phyloP scores from a whole-genome alignment of 2,113 vertebrate genomes.

The Hippocampus guttulatus region DNA sequence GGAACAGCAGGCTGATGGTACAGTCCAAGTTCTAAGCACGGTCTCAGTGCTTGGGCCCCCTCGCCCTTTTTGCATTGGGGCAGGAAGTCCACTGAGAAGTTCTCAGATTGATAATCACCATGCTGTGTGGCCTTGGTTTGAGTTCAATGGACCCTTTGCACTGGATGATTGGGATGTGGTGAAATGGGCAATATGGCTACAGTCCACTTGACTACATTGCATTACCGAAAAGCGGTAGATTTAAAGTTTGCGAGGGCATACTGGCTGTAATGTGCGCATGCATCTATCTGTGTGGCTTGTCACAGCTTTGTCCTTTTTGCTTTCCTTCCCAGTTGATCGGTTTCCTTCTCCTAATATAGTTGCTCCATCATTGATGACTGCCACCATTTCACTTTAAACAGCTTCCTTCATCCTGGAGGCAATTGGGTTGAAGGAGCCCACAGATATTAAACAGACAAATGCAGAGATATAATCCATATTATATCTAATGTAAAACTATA shows the following conservation, averaged over 20 bases:
- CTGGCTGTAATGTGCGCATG: constrained; percentile 9
- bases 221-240: constrained; percentile 10
- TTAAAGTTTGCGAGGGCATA: constrained; percentile 16
- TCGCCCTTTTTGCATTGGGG: constrained; percentile 58
- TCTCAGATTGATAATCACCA: constrained; percentile 57
- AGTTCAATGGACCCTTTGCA: constrained; percentile 61
- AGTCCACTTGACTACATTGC: constrained; percentile 58
- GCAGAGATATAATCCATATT: no score
- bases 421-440: not conserved
- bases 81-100: constrained; percentile 54
- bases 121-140: constrained; percentile 63
- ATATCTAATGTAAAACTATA: not conserved
- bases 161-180: constrained; percentile 82
- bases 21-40: constrained; percentile 91
- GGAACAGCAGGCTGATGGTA: constrained; percentile 96
- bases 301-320: constrained; percentile 23
- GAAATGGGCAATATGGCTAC: constrained; percentile 90
- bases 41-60: constrained; percentile 71
- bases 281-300: constrained; percentile 6
- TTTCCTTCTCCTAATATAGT: constrained; percentile 20
- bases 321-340: constrained; percentile 16
- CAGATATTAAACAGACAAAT: not conserved
- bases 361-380: not conserved
- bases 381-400: not conserved
- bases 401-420: not conserved